Evolutionary conservation across 2,888 invertebrate genomes (phyloP), one percentile per base, ranked within the genome.

Genomic region (Chrysodeixis includens): DNA sequence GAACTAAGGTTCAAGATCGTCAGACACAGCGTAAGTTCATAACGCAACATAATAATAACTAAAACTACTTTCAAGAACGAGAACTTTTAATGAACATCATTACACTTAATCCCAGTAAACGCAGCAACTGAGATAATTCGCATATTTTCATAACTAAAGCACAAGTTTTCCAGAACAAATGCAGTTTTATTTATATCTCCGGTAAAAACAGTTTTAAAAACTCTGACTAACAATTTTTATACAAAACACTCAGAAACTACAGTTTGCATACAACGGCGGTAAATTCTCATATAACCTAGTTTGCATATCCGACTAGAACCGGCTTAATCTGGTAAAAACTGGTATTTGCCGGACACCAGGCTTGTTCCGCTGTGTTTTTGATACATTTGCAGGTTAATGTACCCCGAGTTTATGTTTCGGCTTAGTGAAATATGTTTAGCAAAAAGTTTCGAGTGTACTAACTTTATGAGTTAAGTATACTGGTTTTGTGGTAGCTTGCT

Each of bases 311-410:
- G 81, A 82, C 83, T 87, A 79, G 85, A 59, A 70, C 76, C 71
- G 75, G 82, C 74, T 86, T 89, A 89, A 88, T 90, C 90, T 86
- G 84, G 90, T 89, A 89, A 90, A 91, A 90, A 90, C 90, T 83
- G 82, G 91, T 90, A 91, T 91, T 89, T 88, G 88, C 89, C 86
- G 88, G 88, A 88, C 82, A 78, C 79, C 68, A n/a, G 78, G 79
- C 81, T 76, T 74, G 82, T 82, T 86, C 81, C 73, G 67, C 74
- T 72, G 77, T 85, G 86, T 84, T 85, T 86, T 82, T 78, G 71
- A 80, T 76, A 71, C 78, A 66, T 72, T 62, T 66, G 52, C 76
- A 79, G 81, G 79, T 72, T 74, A 78, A 76, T 69, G 83, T 83
- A 79, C 71, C 71, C 75, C 66, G 69, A 71, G 78, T 83, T 82